A percentile compares a stretch with the other conserved stretches of the same genome.
These are phyloP conservation scores for Hydropotes inermis DNA, from an alignment of 2,113 vertebrate species.

Conservation along the genomic window DNA sequence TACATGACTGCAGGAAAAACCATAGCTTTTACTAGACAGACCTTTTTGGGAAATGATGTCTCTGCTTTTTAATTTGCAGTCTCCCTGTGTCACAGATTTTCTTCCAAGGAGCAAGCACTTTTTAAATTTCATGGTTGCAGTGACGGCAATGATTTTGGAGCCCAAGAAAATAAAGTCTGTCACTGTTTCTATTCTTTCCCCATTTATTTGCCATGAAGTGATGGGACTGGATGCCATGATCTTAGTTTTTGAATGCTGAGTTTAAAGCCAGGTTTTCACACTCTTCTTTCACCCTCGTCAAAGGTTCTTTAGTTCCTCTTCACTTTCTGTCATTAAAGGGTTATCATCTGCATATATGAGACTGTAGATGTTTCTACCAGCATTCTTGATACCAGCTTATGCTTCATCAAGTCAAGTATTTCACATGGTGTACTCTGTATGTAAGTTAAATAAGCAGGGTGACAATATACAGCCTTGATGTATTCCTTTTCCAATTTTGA, in stretches of 20 bases:
- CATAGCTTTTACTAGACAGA: neutral
- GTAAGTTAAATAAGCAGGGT: neutral
- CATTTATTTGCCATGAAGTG: neutral
- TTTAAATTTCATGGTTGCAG: neutral
- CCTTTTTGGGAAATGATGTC: neutral
- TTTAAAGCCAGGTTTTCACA: neutral
- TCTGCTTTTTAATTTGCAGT: neutral
- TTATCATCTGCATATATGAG: neutral
- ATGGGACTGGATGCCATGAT: neutral
- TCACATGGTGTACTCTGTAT: neutral
- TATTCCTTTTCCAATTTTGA: neutral
- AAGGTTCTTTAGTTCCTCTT: neutral
- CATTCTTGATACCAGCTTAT: neutral
- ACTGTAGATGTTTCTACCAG: neutral
- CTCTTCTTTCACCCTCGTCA: neutral
- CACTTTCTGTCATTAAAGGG: neutral
- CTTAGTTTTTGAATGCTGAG: neutral
- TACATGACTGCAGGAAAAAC: neutral
- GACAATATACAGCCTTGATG: neutral
- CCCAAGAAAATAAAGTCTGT: neutral
- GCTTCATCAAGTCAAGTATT: neutral
- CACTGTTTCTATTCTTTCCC: neutral
- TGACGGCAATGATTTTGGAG: neutral
- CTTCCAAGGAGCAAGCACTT: neutral
- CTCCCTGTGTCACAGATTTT: neutral